Evolutionary conservation across 2,797 vertebrate genomes (phyloP).

Genomic region (Myotis vivesi): DNA sequence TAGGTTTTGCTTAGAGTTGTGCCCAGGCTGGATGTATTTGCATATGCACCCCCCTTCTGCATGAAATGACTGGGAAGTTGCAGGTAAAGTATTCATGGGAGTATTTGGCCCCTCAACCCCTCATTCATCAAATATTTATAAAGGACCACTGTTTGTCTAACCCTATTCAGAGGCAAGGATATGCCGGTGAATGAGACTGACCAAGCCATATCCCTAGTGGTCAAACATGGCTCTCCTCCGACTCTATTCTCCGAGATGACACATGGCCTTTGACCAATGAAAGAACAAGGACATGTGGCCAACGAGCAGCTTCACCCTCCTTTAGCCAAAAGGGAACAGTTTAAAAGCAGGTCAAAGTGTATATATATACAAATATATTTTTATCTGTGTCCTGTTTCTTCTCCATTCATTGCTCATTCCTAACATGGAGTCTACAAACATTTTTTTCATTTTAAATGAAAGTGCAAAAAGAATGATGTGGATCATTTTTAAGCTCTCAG

Average conservation of each 20-base stretch:
- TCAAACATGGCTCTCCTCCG: neutral
- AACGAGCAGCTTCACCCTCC: neutral
- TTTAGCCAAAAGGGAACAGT: neutral
- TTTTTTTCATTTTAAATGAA: neutral
- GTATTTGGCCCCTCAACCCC: neutral
- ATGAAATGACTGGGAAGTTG: neutral
- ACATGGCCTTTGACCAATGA: too few relatives aligned
- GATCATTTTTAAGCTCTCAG: neutral
- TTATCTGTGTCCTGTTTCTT: neutral
- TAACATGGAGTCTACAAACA: too few relatives aligned
- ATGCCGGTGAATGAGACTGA: neutral
- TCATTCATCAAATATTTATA: neutral
- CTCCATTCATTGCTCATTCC: neutral
- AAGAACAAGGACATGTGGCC: neutral
- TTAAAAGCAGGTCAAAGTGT: neutral
- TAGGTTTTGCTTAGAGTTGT: neutral
- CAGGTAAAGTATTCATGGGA: neutral
- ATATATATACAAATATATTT: neutral
- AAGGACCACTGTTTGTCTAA: neutral
- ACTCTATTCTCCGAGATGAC: neutral
- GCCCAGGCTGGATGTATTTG: neutral
- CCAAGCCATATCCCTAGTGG: rapidly evolving
- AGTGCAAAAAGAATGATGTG: neutral
- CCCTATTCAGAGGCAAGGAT: neutral
- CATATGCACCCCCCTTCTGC: neutral